A percentile compares a stretch with the other conserved stretches of the same genome.
Conservation (phyloP, 2,888 invertebrate species). For the Synanthedon myopaeformis region DNA sequence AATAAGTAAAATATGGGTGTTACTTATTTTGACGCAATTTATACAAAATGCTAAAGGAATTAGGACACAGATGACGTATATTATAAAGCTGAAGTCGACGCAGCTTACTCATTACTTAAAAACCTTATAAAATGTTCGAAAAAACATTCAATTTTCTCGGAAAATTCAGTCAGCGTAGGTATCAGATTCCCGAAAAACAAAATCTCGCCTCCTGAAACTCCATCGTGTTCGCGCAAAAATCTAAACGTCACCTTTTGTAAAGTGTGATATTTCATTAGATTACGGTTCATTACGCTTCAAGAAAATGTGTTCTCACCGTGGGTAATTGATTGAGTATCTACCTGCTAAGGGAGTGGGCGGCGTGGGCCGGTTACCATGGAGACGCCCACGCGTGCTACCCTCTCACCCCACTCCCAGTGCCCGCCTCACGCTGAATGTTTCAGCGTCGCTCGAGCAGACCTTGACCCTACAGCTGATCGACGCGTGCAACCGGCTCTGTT, state of each 20-base stretch:
- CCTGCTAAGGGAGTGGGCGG: slow-evolving; percentile 45
- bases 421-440: slow-evolving; percentile 9
- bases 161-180: too few relatives aligned
- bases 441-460: slow-evolving; percentile 61
- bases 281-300: slow-evolving; percentile 20
- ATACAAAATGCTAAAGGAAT: too few relatives aligned
- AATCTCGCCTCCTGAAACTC: too few relatives aligned
- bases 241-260: slow-evolving; percentile 1
- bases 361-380: slow-evolving; percentile 56
- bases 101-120: too few relatives aligned
- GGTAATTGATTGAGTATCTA: slow-evolving; percentile 55
- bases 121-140: too few relatives aligned
- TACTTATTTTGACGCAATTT: too few relatives aligned
- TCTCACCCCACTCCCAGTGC: neutral
- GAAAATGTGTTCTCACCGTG: slow-evolving; percentile 33
- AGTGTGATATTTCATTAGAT: slow-evolving; percentile 20
- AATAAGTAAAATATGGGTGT: too few relatives aligned
- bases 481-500: slow-evolving; percentile 23
- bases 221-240: neutral
- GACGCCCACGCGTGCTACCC: slow-evolving; percentile 44
- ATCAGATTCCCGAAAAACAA: too few relatives aligned
- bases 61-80: too few relatives aligned
- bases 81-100: too few relatives aligned
- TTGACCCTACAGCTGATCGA: slow-evolving; percentile 60
- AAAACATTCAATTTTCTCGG: too few relatives aligned